These are phyloP conservation scores for Syngnathus scovelli DNA, from an alignment of 2,113 vertebrate species.

Conservation along the genomic window DNA sequence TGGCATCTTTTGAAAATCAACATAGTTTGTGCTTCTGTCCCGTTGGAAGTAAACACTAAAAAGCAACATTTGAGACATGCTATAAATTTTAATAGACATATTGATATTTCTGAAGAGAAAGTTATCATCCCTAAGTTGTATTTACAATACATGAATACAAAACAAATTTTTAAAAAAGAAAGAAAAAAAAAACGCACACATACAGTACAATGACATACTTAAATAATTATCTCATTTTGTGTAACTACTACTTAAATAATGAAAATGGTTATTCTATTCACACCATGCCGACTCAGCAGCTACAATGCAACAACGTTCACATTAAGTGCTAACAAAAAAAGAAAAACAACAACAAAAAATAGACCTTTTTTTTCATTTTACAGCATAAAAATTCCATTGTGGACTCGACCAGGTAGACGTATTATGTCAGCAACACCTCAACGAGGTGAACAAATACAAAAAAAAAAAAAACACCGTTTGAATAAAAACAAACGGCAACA, in stretches of 20 bases:
- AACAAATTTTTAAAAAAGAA: conserved; percentile 11
- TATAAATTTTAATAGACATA: conserved; percentile 81
- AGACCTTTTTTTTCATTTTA: conserved; percentile 62
- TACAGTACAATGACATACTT: conserved; percentile 76
- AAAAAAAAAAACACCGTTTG: conserved; percentile 4
- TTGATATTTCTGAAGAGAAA: conserved; percentile 75
- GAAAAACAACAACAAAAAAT: neutral
- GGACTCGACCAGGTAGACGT: conserved; percentile 55
- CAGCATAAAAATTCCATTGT: conserved; percentile 72
- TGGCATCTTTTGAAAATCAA: neutral
- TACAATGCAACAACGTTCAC: conserved; percentile 79
- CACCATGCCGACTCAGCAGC: conserved; percentile 75
- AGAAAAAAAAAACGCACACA: conserved; percentile 62
- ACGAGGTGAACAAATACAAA: conserved; percentile 28
- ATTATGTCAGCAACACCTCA: conserved; percentile 49
- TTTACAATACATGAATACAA: conserved; percentile 76
- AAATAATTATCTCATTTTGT: conserved; percentile 77
- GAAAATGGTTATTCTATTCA: conserved; percentile 78
- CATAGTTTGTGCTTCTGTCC: neutral
- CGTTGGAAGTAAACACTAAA: conserved; percentile 13
- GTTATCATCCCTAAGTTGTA: conserved; percentile 74
- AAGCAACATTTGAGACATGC: conserved; percentile 66
- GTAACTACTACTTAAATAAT: conserved; percentile 83
- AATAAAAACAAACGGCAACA: neutral
- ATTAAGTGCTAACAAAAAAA: conserved; percentile 77